Percentiles rank a stretch among this genome's conserved stretches.
Conservation (phyloP, 2,888 invertebrate genomes). For the Troides oblongomaculatus region DNA sequence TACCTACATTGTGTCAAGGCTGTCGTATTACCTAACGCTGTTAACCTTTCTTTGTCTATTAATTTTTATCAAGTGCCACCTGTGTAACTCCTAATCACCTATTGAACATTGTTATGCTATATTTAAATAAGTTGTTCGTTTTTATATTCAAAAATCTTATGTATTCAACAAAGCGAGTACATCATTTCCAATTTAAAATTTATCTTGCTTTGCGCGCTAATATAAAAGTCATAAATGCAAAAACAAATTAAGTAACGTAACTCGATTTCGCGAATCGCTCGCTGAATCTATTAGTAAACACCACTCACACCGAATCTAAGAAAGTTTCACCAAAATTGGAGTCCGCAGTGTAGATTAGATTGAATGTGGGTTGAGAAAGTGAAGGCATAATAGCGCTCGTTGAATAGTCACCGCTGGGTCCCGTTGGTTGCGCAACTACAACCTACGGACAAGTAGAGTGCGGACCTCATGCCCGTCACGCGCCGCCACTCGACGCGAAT, state of each 20-base stretch:
- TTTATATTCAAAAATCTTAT: neutral
- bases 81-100: neutral
- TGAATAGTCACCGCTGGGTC: slow-evolving; percentile 60
- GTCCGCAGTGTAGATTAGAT: slow-evolving; percentile 47
- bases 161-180: neutral
- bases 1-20: slow-evolving; percentile 50
- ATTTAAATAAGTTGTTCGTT: neutral
- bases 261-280: neutral
- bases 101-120: neutral
- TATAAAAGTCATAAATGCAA: too few relatives aligned
- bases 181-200: too few relatives aligned
- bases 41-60: slow-evolving; percentile 33
- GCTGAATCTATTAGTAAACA: slow-evolving; percentile 10
- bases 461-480: slow-evolving; percentile 55
- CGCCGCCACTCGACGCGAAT: slow-evolving; percentile 47
- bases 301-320: slow-evolving; percentile 18
- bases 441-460: slow-evolving; percentile 56
- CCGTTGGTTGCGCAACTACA: slow-evolving; percentile 65
- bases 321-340: slow-evolving; percentile 47
- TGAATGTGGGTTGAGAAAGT: slow-evolving; percentile 69
- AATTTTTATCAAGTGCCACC: slow-evolving; percentile 25
- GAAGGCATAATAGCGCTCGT: slow-evolving; percentile 54
- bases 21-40: slow-evolving; percentile 37
- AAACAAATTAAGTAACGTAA: too few relatives aligned
- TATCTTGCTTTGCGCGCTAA: too few relatives aligned